phyloP scores from a whole-genome alignment of 37 sponge, comb jelly and placozoan species.

The Haliclona indistincta region DNA sequence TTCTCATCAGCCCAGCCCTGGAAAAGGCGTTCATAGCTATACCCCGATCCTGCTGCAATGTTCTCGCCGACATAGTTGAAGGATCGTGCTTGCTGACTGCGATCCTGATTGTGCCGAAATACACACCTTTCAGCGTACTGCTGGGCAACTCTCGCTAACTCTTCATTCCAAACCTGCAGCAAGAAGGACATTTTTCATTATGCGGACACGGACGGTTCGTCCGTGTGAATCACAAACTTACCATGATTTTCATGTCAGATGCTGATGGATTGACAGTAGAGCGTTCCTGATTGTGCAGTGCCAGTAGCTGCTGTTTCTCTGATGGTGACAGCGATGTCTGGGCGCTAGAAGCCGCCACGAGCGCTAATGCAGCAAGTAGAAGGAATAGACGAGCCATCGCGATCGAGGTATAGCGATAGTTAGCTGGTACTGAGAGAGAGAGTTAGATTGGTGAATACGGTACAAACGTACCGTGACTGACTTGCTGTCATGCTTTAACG shows the following conservation, averaged over 20 bases:
- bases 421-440: too few species aligned
- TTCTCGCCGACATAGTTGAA: conserved; percentile 47
- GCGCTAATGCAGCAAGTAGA: too few species aligned
- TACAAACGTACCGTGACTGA: too few species aligned
- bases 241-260: conserved; percentile 60
- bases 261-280: conserved; percentile 53
- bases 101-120: conserved; percentile 16
- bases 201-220: too few species aligned
- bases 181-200: too few species aligned
- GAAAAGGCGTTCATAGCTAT: conserved; percentile 2
- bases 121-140: conserved; percentile 28
- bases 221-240: conserved; percentile 25
- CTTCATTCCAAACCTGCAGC: conserved; percentile 36
- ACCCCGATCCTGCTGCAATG: not conserved
- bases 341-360: too few species aligned
- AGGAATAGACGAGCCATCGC: too few species aligned
- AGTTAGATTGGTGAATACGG: too few species aligned
- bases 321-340: conserved; percentile 2
- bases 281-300: conserved; percentile 42
- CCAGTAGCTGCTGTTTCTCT: conserved; percentile 24
- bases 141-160: conserved; percentile 42
- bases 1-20: conserved; percentile 4
- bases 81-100: not conserved
- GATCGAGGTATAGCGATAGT: too few species aligned
- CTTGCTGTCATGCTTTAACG: too few species aligned